A percentile compares a stretch with the other conserved stretches of the same genome.
Evolutionary conservation across 2,888 invertebrate species (phyloP).

Genomic region (Agrochola litura): DNA sequence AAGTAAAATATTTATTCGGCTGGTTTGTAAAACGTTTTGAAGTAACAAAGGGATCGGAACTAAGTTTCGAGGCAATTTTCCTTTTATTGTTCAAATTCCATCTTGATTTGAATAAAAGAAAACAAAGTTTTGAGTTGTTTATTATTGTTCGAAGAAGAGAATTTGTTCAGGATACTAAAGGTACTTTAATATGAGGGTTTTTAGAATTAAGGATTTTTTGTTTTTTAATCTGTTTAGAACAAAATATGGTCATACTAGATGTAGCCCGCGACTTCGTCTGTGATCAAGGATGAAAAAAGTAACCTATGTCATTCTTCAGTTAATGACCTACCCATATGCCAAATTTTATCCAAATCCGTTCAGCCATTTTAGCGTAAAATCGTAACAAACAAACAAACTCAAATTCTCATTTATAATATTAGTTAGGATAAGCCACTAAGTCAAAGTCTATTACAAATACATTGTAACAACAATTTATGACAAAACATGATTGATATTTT

Average conservation of each 20-base stretch:
- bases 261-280: too few species aligned
- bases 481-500: background rate
- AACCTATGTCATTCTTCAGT: too few species aligned
- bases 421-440: background rate
- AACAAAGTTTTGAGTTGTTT: slow-evolving; percentile 30
- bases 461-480: background rate
- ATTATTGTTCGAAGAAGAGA: slow-evolving; percentile 1
- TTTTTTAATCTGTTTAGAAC: background rate
- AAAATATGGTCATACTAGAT: background rate
- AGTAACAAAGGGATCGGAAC: slow-evolving; percentile 40
- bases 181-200: background rate
- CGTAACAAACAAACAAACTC: too few species aligned
- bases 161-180: slow-evolving; percentile 7
- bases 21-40: slow-evolving; percentile 37
- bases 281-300: too few species aligned
- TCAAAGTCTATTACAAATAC: too few species aligned
- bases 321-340: too few species aligned
- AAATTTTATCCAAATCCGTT: too few species aligned
- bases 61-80: slow-evolving; percentile 38
- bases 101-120: slow-evolving; percentile 29
- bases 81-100: slow-evolving; percentile 27
- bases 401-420: too few species aligned
- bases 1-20: slow-evolving; percentile 55
- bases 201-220: background rate
- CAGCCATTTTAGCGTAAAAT: too few species aligned